Evolutionary conservation across 2,888 invertebrate species (phyloP).

Genomic region (Stramonita haemastoma): DNA sequence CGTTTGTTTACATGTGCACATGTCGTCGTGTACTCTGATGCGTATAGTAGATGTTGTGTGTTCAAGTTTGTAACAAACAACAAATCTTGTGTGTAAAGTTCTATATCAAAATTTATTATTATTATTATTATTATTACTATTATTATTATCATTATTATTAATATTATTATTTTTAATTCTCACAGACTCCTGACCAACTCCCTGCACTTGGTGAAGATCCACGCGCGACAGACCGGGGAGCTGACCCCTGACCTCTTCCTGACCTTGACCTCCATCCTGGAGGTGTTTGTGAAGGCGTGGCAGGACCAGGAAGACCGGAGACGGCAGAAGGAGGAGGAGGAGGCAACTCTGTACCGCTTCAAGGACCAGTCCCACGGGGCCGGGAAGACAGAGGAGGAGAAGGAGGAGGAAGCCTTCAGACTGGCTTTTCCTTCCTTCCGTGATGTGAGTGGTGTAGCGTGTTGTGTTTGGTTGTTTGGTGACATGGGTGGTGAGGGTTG

Average conservation of each 20-base stretch:
- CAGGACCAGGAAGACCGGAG: slow-evolving; percentile 85
- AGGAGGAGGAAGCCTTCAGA: slow-evolving; percentile 72
- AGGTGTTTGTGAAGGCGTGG: slow-evolving; percentile 85
- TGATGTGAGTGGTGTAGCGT: slow-evolving; percentile 63
- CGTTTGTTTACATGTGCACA: no score
- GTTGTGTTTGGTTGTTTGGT: neutral
- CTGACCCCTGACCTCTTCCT: slow-evolving; percentile 55
- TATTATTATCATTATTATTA: no score
- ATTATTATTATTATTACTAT: no score
- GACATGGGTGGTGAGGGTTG: no score
- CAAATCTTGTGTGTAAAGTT: no score
- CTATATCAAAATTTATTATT: no score
- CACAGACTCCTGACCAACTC: slow-evolving; percentile 79
- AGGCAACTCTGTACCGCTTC: slow-evolving; percentile 83
- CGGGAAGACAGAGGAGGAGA: slow-evolving; percentile 75
- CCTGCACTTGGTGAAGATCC: slow-evolving; percentile 84
- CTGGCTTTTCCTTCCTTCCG: slow-evolving; percentile 77
- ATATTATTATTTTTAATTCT: no score
- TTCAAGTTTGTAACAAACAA: no score
- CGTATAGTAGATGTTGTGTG: no score
- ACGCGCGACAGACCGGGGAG: slow-evolving; percentile 80
- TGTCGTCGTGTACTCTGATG: no score
- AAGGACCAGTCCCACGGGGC: slow-evolving; percentile 72
- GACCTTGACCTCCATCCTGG: slow-evolving; percentile 63
- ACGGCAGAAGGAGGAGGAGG: slow-evolving; percentile 84